phyloP scores from a whole-genome alignment of 2,888 invertebrate species.

The Calameuta pallipes region DNA sequence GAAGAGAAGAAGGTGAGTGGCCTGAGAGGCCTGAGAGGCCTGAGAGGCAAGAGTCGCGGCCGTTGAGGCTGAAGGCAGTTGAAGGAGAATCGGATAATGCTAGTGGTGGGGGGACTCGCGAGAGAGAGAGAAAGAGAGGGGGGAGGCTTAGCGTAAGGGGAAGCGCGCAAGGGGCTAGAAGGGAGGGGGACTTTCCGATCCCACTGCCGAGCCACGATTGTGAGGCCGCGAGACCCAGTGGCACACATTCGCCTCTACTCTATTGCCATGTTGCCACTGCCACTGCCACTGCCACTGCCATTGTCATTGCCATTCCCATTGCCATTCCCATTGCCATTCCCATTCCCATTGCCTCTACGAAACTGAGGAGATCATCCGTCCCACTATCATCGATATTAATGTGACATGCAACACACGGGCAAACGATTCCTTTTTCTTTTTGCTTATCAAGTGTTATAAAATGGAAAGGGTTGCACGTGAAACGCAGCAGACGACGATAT shows the following conservation, averaged over 20 bases:
- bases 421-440: constrained; percentile 33
- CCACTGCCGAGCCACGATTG: not conserved
- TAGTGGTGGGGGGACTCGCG: constrained; percentile 9
- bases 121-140: constrained; percentile 27
- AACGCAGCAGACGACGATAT: constrained; percentile 56
- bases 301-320: too few relatives aligned
- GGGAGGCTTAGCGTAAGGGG: not conserved
- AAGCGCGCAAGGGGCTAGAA: not conserved
- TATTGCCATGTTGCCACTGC: too few relatives aligned
- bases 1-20: too few relatives aligned
- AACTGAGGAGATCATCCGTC: too few relatives aligned
- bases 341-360: too few relatives aligned
- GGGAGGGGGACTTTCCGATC: constrained; percentile 2
- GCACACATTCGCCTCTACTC: constrained; percentile 51
- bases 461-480: constrained; percentile 50
- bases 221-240: constrained; percentile 60
- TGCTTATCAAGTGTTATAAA: constrained; percentile 66
- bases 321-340: too few relatives aligned
- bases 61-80: too few relatives aligned
- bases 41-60: too few relatives aligned
- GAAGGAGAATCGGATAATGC: too few relatives aligned
- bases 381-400: too few relatives aligned
- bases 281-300: too few relatives aligned
- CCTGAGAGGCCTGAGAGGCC: too few relatives aligned
- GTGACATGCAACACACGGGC: constrained; percentile 10